Percentiles rank a stretch among this genome's conserved stretches.
phyloP scores from a whole-genome alignment of 2,888 invertebrate genomes.

The Gastrophysa polygoni region DNA sequence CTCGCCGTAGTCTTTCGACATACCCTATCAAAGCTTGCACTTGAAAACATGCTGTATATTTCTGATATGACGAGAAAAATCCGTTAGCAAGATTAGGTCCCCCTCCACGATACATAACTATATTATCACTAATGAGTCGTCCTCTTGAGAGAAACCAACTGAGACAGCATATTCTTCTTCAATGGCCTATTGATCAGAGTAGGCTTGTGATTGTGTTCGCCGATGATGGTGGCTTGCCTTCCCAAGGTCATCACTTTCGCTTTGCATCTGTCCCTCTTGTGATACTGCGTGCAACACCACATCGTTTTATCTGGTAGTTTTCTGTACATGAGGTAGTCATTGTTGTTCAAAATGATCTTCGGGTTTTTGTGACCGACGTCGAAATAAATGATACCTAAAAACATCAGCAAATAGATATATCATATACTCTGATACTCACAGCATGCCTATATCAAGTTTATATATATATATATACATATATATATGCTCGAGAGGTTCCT shows the following conservation, averaged over 20 bases:
- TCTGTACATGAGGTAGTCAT: slow-evolving; percentile 38
- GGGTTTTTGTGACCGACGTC: slow-evolving; percentile 41
- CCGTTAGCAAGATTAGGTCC: too few species aligned
- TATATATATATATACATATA: too few species aligned
- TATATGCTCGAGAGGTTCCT: too few species aligned
- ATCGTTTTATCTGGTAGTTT: slow-evolving; percentile 36
- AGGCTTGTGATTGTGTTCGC: slow-evolving; percentile 35
- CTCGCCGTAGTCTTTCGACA: too few species aligned
- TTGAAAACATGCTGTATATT: too few species aligned
- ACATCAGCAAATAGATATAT: not conserved
- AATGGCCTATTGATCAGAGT: slow-evolving; percentile 21
- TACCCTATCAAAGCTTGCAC: too few species aligned
- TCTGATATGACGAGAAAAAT: too few species aligned
- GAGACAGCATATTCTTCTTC: slow-evolving; percentile 27
- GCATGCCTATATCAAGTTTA: too few species aligned
- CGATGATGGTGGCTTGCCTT: slow-evolving; percentile 31
- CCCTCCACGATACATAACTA: too few species aligned
- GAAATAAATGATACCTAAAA: slow-evolving; percentile 40
- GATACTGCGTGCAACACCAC: slow-evolving; percentile 40
- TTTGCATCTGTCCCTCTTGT: slow-evolving; percentile 37
- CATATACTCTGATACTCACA: not conserved
- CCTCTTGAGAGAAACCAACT: slow-evolving; percentile 25
- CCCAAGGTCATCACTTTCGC: slow-evolving; percentile 36
- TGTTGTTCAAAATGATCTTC: slow-evolving; percentile 38
- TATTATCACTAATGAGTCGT: slow-evolving; percentile 1